A percentile compares a stretch with the other conserved stretches of the same genome.
Conservation (phyloP, 2,888 invertebrate species). For the Octonoba sinensis region DNA sequence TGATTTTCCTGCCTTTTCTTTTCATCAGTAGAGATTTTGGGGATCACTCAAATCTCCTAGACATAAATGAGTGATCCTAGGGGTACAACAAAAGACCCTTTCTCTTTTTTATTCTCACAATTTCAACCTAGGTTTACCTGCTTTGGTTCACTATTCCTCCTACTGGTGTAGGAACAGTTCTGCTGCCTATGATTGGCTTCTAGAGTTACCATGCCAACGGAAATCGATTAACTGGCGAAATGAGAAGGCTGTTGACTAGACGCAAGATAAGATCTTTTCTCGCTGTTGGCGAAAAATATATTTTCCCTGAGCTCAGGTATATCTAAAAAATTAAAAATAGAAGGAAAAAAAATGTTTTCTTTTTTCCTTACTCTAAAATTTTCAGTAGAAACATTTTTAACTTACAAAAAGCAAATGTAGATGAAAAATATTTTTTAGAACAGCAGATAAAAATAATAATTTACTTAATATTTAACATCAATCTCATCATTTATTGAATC, state of each 20-base stretch:
- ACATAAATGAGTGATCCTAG: not conserved
- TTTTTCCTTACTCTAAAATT: too few relatives aligned
- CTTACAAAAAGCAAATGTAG: too few relatives aligned
- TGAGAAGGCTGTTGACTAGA: not conserved
- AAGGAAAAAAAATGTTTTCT: too few relatives aligned
- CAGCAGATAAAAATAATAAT: too few relatives aligned
- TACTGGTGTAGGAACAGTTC: slow-evolving; percentile 51
- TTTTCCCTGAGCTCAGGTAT: not conserved
- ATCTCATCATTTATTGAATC: too few relatives aligned
- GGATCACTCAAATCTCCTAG: not conserved
- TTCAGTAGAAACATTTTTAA: too few relatives aligned
- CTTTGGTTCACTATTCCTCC: slow-evolving; percentile 5
- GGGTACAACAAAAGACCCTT: too few relatives aligned
- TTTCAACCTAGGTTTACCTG: slow-evolving; percentile 6
- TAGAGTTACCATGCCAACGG: slow-evolving; percentile 52
- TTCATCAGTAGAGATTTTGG: slow-evolving; percentile 1
- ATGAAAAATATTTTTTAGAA: too few relatives aligned
- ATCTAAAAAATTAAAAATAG: not conserved
- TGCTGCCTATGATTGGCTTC: slow-evolving; percentile 57
- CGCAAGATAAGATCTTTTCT: not conserved
- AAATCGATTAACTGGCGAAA: slow-evolving; percentile 53
- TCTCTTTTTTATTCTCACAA: slow-evolving; percentile 8
- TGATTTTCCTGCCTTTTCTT: not conserved
- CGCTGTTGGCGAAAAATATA: slow-evolving; percentile 11
- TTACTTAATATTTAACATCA: too few relatives aligned